These are phyloP conservation scores for Aphodius granarius DNA, from an alignment of 2,888 invertebrate genomes.

Conservation along the genomic window DNA sequence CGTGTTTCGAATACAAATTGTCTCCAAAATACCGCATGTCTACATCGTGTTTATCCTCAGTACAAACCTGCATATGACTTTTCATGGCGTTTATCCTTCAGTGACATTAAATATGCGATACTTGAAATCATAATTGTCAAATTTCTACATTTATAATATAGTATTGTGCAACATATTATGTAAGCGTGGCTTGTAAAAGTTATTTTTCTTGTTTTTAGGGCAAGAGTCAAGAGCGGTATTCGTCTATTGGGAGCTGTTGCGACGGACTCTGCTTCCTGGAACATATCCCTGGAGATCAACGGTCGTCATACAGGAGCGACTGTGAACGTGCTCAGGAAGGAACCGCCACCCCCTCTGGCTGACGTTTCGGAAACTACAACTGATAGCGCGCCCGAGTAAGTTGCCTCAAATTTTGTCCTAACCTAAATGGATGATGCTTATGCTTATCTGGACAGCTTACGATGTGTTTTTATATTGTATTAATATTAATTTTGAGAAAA, in stretches of 20 bases:
- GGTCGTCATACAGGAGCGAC: constrained; percentile 86
- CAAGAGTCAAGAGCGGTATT: constrained; percentile 86
- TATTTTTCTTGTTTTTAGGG: constrained; percentile 58
- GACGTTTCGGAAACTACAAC: background rate
- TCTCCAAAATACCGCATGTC: background rate
- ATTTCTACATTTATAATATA: too few species aligned
- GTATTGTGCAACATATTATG: too few species aligned
- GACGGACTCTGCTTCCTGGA: constrained; percentile 66
- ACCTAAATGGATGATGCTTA: too few species aligned
- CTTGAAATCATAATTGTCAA: too few species aligned
- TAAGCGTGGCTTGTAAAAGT: constrained; percentile 13
- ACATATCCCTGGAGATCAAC: constrained; percentile 83
- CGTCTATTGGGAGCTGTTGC: constrained; percentile 82
- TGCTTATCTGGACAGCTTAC: too few species aligned
- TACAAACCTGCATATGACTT: too few species aligned
- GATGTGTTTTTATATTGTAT: too few species aligned
- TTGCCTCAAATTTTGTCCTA: too few species aligned
- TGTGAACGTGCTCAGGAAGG: constrained; percentile 79
- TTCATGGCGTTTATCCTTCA: too few species aligned
- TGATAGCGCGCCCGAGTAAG: background rate
- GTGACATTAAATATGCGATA: too few species aligned
- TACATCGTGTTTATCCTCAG: too few species aligned
- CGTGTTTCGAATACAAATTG: background rate
- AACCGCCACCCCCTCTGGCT: constrained; percentile 48
- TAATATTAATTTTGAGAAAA: too few species aligned